These are phyloP conservation scores for Pollenia labialis DNA, from an alignment of 2,888 invertebrate species.

Conservation along the genomic window DNA sequence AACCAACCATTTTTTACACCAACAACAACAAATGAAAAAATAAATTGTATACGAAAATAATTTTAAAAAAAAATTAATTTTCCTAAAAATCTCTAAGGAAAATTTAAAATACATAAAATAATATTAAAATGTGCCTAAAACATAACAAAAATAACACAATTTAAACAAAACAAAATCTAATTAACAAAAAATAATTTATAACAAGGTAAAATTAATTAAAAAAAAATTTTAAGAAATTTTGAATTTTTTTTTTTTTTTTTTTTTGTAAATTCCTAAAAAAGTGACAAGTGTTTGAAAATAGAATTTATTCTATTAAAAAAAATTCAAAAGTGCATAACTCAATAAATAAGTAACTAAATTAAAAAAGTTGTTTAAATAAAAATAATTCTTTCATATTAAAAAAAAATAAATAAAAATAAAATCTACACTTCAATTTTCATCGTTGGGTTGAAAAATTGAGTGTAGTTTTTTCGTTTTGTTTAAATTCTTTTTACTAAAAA, in stretches of 20 bases:
- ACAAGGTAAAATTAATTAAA: slow-evolving; percentile 35
- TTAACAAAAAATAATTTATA: slow-evolving; percentile 37
- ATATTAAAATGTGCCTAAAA: slow-evolving; percentile 70
- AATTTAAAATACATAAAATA: slow-evolving; percentile 49
- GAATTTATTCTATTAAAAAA: background rate
- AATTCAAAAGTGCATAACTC: slow-evolving; percentile 35
- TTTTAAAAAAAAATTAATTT: background rate
- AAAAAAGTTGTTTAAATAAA: background rate
- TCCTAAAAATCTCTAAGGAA: slow-evolving; percentile 45
- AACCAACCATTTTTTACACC: slow-evolving; percentile 51
- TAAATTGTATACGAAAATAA: slow-evolving; percentile 62
- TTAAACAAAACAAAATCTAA: slow-evolving; percentile 36
- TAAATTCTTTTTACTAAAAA: slow-evolving; percentile 77
- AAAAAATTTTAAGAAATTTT: slow-evolving; percentile 44
- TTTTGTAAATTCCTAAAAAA: slow-evolving; percentile 35
- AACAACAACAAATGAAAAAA: slow-evolving; percentile 49
- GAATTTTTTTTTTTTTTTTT: slow-evolving; percentile 4
- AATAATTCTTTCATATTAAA: slow-evolving; percentile 48
- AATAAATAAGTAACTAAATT: slow-evolving; percentile 35
- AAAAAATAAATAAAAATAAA: slow-evolving; percentile 48
- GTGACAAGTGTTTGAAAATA: slow-evolving; percentile 48
- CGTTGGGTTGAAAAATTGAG: slow-evolving; percentile 52
- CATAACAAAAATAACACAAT: slow-evolving; percentile 60
- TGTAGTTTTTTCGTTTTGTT: slow-evolving; percentile 68
- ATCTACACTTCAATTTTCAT: slow-evolving; percentile 69